Evolutionary conservation across 1,140 invertebrate species (phyloP).

Genomic region (Leptestheria dahalacensis): DNA sequence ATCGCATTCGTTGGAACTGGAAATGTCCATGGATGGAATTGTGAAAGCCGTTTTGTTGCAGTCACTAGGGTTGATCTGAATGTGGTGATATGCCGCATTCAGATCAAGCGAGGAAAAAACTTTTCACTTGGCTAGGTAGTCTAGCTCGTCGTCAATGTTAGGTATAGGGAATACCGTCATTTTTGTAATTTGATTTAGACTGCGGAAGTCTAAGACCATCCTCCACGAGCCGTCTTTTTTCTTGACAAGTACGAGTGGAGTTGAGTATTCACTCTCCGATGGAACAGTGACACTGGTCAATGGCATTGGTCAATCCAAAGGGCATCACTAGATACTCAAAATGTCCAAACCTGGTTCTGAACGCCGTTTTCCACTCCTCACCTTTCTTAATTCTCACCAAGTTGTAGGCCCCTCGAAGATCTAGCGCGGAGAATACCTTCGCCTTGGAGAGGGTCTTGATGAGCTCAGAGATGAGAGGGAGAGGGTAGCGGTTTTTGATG

Average conservation of each 20-base stretch:
- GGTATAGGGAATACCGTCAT: not conserved
- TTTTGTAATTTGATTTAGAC: not conserved
- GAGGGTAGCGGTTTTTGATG: too few relatives aligned
- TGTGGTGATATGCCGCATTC: not conserved
- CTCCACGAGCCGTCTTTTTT: not conserved
- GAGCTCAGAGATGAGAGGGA: too few relatives aligned
- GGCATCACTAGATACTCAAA: too few relatives aligned
- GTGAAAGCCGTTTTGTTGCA: not conserved
- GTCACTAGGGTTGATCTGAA: not conserved
- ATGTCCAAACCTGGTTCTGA: too few relatives aligned
- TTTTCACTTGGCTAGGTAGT: not conserved
- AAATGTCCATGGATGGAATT: not conserved
- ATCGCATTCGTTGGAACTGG: not conserved
- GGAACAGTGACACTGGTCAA: not conserved
- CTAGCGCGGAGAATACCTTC: too few relatives aligned
- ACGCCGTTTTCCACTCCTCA: too few relatives aligned
- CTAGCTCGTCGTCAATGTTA: not conserved
- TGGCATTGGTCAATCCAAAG: too few relatives aligned
- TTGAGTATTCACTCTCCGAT: not conserved
- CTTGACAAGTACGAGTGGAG: not conserved
- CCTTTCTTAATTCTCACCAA: too few relatives aligned
- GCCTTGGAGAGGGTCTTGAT: too few relatives aligned
- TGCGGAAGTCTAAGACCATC: not conserved
- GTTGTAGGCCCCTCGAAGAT: too few relatives aligned
- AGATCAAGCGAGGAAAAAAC: not conserved